Conservation (phyloP, 1,140 invertebrate species). For the Brachionus koreanus region DNA sequence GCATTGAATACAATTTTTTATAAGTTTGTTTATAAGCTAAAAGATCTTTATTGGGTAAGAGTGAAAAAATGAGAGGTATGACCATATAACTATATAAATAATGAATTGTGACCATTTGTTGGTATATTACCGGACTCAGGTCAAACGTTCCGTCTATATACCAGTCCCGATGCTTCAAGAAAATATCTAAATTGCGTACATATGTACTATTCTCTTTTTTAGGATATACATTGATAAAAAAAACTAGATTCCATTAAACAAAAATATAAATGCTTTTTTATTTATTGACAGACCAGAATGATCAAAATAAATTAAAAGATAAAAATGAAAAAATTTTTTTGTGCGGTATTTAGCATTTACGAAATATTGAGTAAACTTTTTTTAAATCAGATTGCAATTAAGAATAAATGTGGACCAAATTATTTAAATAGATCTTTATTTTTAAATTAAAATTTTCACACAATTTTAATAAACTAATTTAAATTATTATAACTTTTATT, state of each 20-base stretch:
- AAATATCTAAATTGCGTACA: not conserved
- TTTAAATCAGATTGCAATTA: too few relatives aligned
- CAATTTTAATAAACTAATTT: constrained; percentile 5
- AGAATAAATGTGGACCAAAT: not conserved
- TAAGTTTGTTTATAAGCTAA: too few relatives aligned
- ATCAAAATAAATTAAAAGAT: too few relatives aligned
- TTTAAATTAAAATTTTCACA: not conserved
- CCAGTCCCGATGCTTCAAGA: not conserved
- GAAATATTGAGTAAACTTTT: too few relatives aligned
- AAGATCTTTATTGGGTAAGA: not conserved
- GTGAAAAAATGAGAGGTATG: not conserved
- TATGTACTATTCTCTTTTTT: too few relatives aligned
- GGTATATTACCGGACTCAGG: not conserved
- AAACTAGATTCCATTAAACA: too few relatives aligned
- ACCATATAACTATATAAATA: not conserved
- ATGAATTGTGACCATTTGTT: not conserved
- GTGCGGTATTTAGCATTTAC: too few relatives aligned
- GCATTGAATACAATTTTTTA: not conserved
- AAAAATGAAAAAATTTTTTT: too few relatives aligned
- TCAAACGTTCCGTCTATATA: not conserved
- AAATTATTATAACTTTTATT: constrained; percentile 12
- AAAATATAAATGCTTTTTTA: too few relatives aligned
- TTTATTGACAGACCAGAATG: too few relatives aligned
- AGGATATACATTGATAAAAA: too few relatives aligned
- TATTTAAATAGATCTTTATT: not conserved